These are phyloP conservation scores for Chymomyza caudatula DNA, from an alignment of 2,888 invertebrate genomes.

Conservation along the genomic window DNA sequence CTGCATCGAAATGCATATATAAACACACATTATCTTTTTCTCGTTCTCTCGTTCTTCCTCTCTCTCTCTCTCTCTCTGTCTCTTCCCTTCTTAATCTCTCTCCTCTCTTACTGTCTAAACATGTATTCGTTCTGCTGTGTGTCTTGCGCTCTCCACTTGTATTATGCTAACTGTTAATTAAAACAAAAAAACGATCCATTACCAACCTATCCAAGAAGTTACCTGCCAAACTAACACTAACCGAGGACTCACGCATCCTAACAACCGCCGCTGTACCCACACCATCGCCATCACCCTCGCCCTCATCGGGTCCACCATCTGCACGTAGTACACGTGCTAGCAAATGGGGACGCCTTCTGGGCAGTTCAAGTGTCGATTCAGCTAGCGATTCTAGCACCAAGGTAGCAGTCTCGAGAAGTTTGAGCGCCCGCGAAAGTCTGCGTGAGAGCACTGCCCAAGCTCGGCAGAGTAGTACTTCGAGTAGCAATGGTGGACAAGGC, in stretches of 20 bases:
- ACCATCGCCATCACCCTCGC: constrained; percentile 78
- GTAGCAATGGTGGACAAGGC: constrained; percentile 79
- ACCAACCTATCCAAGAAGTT: constrained; percentile 75
- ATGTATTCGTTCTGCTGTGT: constrained; percentile 22
- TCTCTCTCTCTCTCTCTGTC: constrained; percentile 4
- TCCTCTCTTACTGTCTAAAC: constrained; percentile 14
- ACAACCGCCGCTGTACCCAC: constrained; percentile 77
- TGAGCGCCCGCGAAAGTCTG: constrained; percentile 80
- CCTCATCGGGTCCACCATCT: constrained; percentile 79
- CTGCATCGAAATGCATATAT: neutral
- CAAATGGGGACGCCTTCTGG: constrained; percentile 91
- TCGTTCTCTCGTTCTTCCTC: neutral
- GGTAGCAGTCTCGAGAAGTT: constrained; percentile 80
- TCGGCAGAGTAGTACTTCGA: constrained; percentile 78
- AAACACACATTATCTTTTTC: neutral
- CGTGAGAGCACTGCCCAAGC: constrained; percentile 78
- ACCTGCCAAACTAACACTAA: constrained; percentile 78
- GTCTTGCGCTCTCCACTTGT: constrained; percentile 39
- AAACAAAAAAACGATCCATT: constrained; percentile 26
- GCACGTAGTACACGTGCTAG: constrained; percentile 80
- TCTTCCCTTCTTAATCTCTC: constrained; percentile 20
- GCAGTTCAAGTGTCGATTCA: constrained; percentile 88
- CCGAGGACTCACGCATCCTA: constrained; percentile 78
- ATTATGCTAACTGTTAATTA: constrained; percentile 7
- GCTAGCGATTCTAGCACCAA: constrained; percentile 82